These are phyloP conservation scores for Brenthis ino DNA, from an alignment of 2,888 invertebrate species.

Conservation along the genomic window DNA sequence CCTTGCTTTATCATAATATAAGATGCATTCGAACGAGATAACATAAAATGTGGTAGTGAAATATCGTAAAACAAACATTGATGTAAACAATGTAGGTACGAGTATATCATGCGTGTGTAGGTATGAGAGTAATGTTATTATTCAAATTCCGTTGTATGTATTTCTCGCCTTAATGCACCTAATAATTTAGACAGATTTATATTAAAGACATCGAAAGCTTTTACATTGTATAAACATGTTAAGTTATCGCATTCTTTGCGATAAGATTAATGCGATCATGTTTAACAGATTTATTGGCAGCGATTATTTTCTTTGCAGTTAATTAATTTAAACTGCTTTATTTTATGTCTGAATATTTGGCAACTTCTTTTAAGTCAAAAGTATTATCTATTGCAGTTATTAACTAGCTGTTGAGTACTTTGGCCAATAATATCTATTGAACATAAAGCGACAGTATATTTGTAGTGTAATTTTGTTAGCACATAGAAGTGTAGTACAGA, in stretches of 20 bases:
- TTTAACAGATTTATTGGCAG: slow-evolving; percentile 26
- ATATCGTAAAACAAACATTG: not conserved
- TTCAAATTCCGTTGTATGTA: slow-evolving; percentile 9
- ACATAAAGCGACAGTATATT: slow-evolving; percentile 36
- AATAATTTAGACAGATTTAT: slow-evolving; percentile 12
- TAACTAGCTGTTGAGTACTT: not conserved
- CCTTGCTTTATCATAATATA: slow-evolving; percentile 4
- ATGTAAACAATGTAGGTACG: not conserved
- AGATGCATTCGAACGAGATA: slow-evolving; percentile 35
- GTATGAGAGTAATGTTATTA: slow-evolving; percentile 5
- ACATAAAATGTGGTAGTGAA: slow-evolving; percentile 13
- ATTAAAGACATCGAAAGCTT: slow-evolving; percentile 40
- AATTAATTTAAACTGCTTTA: slow-evolving; percentile 19
- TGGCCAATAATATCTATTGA: slow-evolving; percentile 33
- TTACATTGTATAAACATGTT: slow-evolving; percentile 23
- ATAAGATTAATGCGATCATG: slow-evolving; percentile 26
- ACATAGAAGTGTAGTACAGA: slow-evolving; percentile 57
- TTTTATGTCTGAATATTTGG: slow-evolving; percentile 11
- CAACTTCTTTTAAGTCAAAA: slow-evolving; percentile 9
- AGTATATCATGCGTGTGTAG: slow-evolving; percentile 6
- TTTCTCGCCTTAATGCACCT: slow-evolving; percentile 37
- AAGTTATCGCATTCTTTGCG: slow-evolving; percentile 16
- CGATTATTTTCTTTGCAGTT: not conserved
- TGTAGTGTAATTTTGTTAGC: slow-evolving; percentile 62
- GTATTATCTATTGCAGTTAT: not conserved